These are phyloP conservation scores for Sussaba pulchella DNA, from an alignment of 2,888 invertebrate species.

Conservation along the genomic window DNA sequence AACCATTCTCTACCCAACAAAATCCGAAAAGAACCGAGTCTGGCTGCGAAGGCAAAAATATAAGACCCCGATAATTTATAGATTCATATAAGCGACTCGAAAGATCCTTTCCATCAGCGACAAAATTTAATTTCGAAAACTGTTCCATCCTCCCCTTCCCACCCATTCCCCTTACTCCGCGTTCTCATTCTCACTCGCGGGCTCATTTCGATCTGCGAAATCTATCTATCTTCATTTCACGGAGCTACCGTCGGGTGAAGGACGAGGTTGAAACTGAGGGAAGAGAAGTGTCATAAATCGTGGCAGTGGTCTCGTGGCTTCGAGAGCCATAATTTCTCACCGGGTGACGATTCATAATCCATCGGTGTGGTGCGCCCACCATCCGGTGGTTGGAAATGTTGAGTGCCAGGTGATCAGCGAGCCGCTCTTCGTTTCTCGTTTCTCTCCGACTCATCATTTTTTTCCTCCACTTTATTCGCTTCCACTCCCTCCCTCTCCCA, in stretches of 20 bases:
- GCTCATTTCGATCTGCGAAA: not conserved
- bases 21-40: too few relatives aligned
- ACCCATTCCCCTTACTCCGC: too few relatives aligned
- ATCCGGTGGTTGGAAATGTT: slow-evolving; percentile 51
- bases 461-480: slow-evolving; percentile 5
- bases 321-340: slow-evolving; percentile 69
- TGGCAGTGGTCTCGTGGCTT: slow-evolving; percentile 59
- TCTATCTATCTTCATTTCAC: slow-evolving; percentile 25
- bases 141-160: not conserved
- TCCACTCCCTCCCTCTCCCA: not conserved
- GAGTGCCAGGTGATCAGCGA: slow-evolving; percentile 63
- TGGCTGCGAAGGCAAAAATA: too few relatives aligned
- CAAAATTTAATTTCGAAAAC: slow-evolving; percentile 32
- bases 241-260: not conserved
- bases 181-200: not conserved
- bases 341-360: slow-evolving; percentile 70
- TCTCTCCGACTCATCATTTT: slow-evolving; percentile 30
- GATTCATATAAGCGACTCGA: slow-evolving; percentile 3
- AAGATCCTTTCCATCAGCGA: slow-evolving; percentile 2
- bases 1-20: too few relatives aligned
- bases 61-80: not conserved
- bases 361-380: slow-evolving; percentile 60
- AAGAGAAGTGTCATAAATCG: slow-evolving; percentile 60
- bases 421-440: slow-evolving; percentile 35
- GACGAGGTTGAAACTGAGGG: not conserved